Base-by-base conservation (phyloP, 2,797 vertebrate genomes). In the Protosalanx chinensis region DNA sequence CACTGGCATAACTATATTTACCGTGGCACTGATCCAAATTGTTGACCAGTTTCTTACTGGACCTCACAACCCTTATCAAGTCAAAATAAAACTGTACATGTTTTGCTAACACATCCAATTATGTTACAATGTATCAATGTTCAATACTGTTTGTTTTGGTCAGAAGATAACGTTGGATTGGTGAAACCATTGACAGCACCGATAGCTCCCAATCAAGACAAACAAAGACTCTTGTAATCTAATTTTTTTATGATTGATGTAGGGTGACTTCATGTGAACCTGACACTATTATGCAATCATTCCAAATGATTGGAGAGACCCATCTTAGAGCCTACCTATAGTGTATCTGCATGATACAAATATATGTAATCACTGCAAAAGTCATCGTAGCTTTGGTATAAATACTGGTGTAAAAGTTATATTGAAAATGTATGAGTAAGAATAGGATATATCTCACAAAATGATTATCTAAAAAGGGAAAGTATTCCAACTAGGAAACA, bases 201-300 rank as follows among this genome's bases (percentile, higher is more conserved):
- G 18, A 46, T 67, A 27, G 49, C 76, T 63, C 83, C 46, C 51
- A 27, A 67, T 85, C 83, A 82, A 64, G 72, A 49, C 33, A 60
- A 8, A 85, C 69, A 83, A 68, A 83, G 79, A 67, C 15, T 66
- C 71, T 18, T 64, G 63, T 85, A 68, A 83, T 80, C 20, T 77
- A 76, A 85, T 87, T 78, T 83, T 71, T 63, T 13, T 23, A 57
- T 63, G 67, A 65, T 13, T 68, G 67, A 64, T 53, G 1, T 12
- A 46, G 10, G 41, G 41, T 46, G 41, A 46, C 41, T 46, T 46
- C 8, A 46, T 46, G 10, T 46, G 41, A 46, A 46, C 41, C 41
- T 46, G 41, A 46, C 41, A 46, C 41, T 46, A 46, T 46, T 46
- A 46, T 3, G 41, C 41, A 46, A 46, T 46, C 41, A 13, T 46